A percentile compares a stretch with the other conserved stretches of the same genome.
These are phyloP conservation scores for Mongoloraphidia duomilia DNA, from an alignment of 2,888 invertebrate species.

Conservation along the genomic window DNA sequence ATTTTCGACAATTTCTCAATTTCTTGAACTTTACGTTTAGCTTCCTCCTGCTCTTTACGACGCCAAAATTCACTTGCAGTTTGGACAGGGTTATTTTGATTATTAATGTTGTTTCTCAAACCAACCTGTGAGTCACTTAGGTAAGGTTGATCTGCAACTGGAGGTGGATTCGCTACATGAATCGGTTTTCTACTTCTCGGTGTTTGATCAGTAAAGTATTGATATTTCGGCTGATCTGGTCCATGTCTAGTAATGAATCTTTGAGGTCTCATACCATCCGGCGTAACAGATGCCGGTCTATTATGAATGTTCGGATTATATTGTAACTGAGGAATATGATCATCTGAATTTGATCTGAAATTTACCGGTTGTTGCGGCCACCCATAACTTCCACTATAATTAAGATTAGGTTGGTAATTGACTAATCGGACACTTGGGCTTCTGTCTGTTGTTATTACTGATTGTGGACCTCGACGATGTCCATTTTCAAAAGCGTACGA, in stretches of 20 bases:
- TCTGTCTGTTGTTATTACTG: conserved; percentile 1
- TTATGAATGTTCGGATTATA: conserved; percentile 19
- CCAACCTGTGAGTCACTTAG: conserved; percentile 35
- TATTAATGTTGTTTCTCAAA: conserved; percentile 20
- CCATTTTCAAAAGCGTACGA: conserved; percentile 37
- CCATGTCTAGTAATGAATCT: conserved; percentile 16
- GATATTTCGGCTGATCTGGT: conserved; percentile 27
- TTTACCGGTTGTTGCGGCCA: conserved; percentile 1
- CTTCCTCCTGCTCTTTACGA: conserved; percentile 40
- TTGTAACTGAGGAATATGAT: conserved; percentile 22
- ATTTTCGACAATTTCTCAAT: conserved; percentile 1
- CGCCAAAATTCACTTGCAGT: conserved; percentile 50
- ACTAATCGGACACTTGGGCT: conserved; percentile 8
- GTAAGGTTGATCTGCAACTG: conserved; percentile 26
- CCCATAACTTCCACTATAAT: conserved; percentile 1
- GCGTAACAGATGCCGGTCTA: conserved; percentile 28
- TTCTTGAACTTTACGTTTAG: conserved; percentile 1
- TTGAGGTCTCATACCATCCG: conserved; percentile 20
- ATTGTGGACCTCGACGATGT: conserved; percentile 10
- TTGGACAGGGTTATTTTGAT: conserved; percentile 23
- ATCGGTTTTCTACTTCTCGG: conserved; percentile 61
- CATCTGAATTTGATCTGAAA: conserved; percentile 27
- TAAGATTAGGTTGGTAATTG: conserved; percentile 4
- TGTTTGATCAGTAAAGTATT: conserved; percentile 56
- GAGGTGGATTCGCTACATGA: conserved; percentile 35